Evolutionary conservation across 2,797 vertebrate species (phyloP).

Genomic region (Gambelia wislizenii): DNA sequence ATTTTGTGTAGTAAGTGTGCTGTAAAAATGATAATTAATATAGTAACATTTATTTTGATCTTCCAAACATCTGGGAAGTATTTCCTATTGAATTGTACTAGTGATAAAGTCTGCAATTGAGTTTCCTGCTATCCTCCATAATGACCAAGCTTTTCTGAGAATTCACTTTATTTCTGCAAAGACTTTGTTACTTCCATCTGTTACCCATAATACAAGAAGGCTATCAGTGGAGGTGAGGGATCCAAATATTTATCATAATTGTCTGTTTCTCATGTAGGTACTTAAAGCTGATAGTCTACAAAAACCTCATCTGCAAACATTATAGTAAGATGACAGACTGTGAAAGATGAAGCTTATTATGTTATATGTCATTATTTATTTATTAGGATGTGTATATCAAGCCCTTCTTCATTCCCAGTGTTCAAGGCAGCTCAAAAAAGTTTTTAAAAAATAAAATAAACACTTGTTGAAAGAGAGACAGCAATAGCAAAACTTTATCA

Average conservation of each 20-base stretch:
- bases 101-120: constrained; percentile 2
- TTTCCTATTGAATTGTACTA: constrained; percentile 21
- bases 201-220: background rate
- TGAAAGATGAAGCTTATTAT: background rate
- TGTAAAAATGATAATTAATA: constrained; percentile 19
- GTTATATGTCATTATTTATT: background rate
- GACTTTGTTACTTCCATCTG: constrained; percentile 22
- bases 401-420: background rate
- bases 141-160: background rate
- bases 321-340: background rate
- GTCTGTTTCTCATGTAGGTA: background rate
- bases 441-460: background rate
- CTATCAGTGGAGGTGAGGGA: background rate
- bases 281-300: background rate
- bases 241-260: background rate
- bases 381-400: background rate
- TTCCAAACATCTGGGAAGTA: constrained; percentile 31
- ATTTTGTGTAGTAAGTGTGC: constrained; percentile 1
- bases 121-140: background rate
- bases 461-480: background rate
- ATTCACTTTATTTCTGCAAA: constrained; percentile 5
- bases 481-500: too few relatives aligned
- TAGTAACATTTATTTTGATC: constrained; percentile 18
- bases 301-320: background rate
- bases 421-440: background rate